Base-by-base conservation (phyloP, 1,140 invertebrate genomes). In the Notospermus geniculatus region DNA sequence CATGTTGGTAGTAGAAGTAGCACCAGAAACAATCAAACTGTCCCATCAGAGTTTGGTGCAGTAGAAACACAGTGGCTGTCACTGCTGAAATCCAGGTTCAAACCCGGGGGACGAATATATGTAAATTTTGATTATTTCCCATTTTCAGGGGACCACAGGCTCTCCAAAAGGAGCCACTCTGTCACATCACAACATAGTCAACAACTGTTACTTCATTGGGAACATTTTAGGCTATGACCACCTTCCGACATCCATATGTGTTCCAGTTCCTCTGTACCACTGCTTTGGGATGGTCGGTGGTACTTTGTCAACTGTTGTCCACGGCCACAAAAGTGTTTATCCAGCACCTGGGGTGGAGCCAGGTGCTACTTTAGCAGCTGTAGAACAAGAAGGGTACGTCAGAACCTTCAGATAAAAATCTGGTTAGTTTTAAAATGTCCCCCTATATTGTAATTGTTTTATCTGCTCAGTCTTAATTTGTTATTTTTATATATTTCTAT, bases 211-310 rank as follows among this genome's bases (percentile, higher is more conserved):
- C 63, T 84, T 88, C 73, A 79, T 85, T 45, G 87, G 87, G 0
- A 78, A 82, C 57, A 83, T 90, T 62, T 77, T 86, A n/a, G 83
- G 84, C 41, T 82, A 88, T 50, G 69, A 85, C 50, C 71, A 81
- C 56, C 80, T 79, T 76, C 69, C 69, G 15, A 69, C 71, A 27
- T 69, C 74, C 7, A 79, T 91, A 43, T 94, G 92, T 71, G 70
- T 89, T 0, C 88, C 93, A 77, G 90, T 92, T 0, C 95, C 95
- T 0, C 83, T 97, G 15, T 98, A 97, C 75, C 96, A 99, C 76
- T 93, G 89, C 17, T 93, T 91, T 75, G 95, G 92, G 0, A 87
- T 89, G 32, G 84, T 90, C 0, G 82, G 88, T 30, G 90, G 89
- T 0, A 78, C 87, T 46, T 65, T 90, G 1, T 75, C 71, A 0